A percentile compares a stretch with the other conserved stretches of the same genome.
phyloP scores from a whole-genome alignment of 2,797 vertebrate genomes.

The Babyrousa celebensis region DNA sequence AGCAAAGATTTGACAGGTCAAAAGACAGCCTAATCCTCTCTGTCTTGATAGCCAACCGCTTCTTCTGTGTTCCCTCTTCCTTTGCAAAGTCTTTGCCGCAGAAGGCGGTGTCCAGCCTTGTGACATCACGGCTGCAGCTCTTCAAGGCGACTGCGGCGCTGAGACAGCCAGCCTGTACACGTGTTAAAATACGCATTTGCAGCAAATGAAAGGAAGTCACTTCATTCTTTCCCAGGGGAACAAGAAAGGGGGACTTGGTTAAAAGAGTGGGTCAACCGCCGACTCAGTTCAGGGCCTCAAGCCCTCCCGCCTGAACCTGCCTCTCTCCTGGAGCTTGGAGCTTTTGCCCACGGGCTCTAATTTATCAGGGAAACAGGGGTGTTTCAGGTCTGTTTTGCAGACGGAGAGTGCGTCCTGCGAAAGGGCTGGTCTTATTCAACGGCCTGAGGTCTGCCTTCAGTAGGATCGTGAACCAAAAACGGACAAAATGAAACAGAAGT shows the following conservation, averaged over 20 bases:
- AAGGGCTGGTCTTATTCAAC: neutral
- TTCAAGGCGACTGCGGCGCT: neutral
- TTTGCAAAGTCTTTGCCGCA: neutral
- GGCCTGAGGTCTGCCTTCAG: neutral
- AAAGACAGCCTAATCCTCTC: conserved; percentile 6
- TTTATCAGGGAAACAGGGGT: neutral
- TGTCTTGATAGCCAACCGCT: neutral
- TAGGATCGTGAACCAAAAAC: neutral
- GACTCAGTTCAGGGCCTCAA: neutral
- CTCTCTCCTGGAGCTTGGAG: neutral
- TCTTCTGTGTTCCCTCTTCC: neutral
- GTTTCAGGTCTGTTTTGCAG: neutral
- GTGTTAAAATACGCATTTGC: neutral
- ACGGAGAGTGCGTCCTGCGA: neutral
- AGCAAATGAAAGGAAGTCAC: neutral
- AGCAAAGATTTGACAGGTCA: neutral
- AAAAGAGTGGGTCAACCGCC: conserved; percentile 53
- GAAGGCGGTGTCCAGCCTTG: neutral
- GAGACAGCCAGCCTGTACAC: neutral
- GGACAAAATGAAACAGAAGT: neutral
- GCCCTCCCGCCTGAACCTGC: neutral
- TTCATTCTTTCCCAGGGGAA: neutral
- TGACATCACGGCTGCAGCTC: neutral
- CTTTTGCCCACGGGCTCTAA: neutral
- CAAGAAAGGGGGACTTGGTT: conserved; percentile 23